phyloP scores from a whole-genome alignment of 2,797 vertebrate species.

The Epinephelus awoara region DNA sequence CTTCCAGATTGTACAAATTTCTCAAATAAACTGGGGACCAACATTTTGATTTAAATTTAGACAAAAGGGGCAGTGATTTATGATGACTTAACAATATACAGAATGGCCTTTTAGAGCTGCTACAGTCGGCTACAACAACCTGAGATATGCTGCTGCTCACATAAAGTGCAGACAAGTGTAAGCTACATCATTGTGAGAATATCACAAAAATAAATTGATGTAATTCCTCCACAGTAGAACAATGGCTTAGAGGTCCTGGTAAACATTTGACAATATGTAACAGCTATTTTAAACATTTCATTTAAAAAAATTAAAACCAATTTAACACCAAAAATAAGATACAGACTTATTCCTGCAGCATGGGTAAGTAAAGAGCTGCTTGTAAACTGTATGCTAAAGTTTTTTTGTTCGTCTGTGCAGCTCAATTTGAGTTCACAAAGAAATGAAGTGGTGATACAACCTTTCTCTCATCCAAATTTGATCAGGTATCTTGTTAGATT shows the following conservation, averaged over 20 bases:
- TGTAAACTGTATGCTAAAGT: background rate
- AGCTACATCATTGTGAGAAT: background rate
- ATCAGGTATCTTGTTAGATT: conserved; percentile 43
- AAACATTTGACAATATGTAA: conserved; percentile 4
- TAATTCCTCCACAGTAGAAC: background rate
- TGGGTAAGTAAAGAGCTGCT: background rate
- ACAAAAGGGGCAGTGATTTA: conserved; percentile 13
- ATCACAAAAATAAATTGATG: background rate
- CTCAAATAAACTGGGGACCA: background rate
- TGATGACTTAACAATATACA: background rate
- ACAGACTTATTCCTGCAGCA: background rate
- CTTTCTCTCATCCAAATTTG: conserved; percentile 43
- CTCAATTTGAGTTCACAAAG: background rate
- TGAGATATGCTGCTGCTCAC: conserved; percentile 3
- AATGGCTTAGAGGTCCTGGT: conserved; percentile 11
- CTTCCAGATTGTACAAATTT: background rate
- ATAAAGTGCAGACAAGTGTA: conserved; percentile 7
- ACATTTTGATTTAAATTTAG: conserved; percentile 1
- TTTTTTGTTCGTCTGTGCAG: background rate
- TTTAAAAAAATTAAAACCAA: background rate
- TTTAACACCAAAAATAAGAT: background rate
- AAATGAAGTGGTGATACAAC: background rate
- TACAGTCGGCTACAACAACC: background rate
- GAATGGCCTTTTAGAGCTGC: background rate
- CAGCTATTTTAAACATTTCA: background rate